Evolutionary conservation across 2,113 vertebrate species (phyloP).

Genomic region (Myotis lucifugus): DNA sequence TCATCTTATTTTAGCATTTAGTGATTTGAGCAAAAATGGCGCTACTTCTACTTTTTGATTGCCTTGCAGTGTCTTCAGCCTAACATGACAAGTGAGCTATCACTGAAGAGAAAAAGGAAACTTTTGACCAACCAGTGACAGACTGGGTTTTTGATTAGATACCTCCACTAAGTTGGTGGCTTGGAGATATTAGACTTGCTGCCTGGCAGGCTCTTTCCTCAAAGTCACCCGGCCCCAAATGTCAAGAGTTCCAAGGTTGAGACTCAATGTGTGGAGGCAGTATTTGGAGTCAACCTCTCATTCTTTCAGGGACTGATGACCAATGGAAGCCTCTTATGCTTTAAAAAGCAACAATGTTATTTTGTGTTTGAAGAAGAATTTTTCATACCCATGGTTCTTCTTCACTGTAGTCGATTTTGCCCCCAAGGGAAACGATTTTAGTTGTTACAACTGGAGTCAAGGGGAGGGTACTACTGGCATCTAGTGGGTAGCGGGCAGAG

Average conservation of each 20-base stretch:
- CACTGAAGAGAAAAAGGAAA: not conserved
- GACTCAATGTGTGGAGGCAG: no score
- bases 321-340: not conserved
- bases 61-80: not conserved
- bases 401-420: not conserved
- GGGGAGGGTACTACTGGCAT: not conserved
- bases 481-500: not conserved
- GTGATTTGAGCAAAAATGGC: not conserved
- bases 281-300: not conserved
- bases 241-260: no score
- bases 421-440: not conserved
- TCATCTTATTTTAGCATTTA: slow-evolving; percentile 6
- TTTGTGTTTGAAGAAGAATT: not conserved
- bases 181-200: not conserved
- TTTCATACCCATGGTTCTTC: not conserved
- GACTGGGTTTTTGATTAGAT: not conserved
- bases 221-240: no score
- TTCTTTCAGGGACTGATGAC: not conserved
- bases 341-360: not conserved
- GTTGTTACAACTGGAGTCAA: not conserved
- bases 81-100: not conserved
- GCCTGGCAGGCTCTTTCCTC: not conserved
- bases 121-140: not conserved
- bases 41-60: not conserved
- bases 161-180: not conserved